Percentiles rank a stretch among this genome's conserved stretches.
phyloP scores from a whole-genome alignment of 2,113 vertebrate species.

The Brachyhypopomus gauderio region DNA sequence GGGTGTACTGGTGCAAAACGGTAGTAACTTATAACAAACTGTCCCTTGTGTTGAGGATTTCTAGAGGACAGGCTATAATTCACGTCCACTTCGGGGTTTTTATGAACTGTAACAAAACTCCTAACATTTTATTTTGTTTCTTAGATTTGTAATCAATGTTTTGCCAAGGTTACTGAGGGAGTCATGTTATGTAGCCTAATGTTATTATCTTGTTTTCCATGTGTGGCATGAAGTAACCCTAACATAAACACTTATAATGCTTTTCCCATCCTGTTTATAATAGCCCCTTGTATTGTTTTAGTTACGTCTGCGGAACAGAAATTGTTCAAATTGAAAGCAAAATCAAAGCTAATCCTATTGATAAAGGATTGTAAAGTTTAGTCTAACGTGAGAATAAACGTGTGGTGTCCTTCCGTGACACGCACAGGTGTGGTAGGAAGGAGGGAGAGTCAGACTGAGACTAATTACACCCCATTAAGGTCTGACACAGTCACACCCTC shows the following conservation, averaged over 20 bases:
- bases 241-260: neutral
- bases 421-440: conserved; percentile 46
- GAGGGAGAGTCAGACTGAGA: conserved; percentile 8
- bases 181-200: neutral
- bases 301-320: neutral
- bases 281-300: neutral
- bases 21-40: conserved; percentile 10
- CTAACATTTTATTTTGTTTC: conserved; percentile 66
- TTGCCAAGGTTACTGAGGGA: neutral
- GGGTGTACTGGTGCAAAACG: no score
- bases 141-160: conserved; percentile 40
- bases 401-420: conserved; percentile 25
- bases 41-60: conserved; percentile 63
- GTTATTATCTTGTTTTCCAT: neutral
- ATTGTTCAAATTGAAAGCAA: no score
- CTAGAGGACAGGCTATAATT: conserved; percentile 64
- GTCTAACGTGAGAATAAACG: no score
- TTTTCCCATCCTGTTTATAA: neutral
- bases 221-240: neutral
- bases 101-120: conserved; percentile 62
- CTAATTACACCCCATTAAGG: conserved; percentile 51
- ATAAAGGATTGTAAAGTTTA: no score
- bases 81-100: conserved; percentile 64
- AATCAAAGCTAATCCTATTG: conserved; percentile 14
- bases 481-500: conserved; percentile 47